These are phyloP conservation scores for Camponotus fellah DNA, from an alignment of 2,888 invertebrate genomes.

Conservation along the genomic window DNA sequence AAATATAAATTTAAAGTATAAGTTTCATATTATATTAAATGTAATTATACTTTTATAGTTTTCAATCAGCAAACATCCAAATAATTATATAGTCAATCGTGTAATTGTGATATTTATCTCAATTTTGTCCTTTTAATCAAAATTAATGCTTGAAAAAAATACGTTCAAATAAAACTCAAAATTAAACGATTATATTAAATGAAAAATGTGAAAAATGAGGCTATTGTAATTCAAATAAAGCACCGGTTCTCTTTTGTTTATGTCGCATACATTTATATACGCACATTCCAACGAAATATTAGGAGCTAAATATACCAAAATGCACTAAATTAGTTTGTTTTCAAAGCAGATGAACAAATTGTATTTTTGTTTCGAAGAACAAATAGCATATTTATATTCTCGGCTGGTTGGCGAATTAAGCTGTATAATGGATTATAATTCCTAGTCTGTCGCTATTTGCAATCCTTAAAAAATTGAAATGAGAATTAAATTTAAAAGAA, in stretches of 20 bases:
- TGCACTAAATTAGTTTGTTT: slow-evolving; percentile 4
- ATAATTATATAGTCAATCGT: background rate
- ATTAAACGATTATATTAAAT: background rate
- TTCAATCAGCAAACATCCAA: background rate
- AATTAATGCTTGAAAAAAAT: background rate
- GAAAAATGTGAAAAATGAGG: background rate
- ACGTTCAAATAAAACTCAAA: background rate
- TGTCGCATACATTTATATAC: background rate
- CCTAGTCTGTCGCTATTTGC: background rate
- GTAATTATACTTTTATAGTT: background rate
- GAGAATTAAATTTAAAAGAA: background rate
- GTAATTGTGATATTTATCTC: background rate
- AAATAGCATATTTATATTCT: background rate
- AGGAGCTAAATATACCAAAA: slow-evolving; percentile 23
- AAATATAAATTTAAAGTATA: background rate
- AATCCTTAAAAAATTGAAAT: background rate
- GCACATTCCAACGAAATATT: background rate
- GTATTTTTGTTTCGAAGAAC: slow-evolving; percentile 3
- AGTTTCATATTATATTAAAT: no score
- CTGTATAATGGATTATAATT: background rate
- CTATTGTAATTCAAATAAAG: background rate
- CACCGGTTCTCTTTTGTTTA: background rate
- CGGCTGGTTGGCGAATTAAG: background rate
- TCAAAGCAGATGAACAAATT: slow-evolving; percentile 19
- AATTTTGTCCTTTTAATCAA: background rate